A percentile compares a stretch with the other conserved stretches of the same genome.
These are phyloP conservation scores for Scaptomyza flava DNA, from an alignment of 2,888 invertebrate species.

Conservation along the genomic window DNA sequence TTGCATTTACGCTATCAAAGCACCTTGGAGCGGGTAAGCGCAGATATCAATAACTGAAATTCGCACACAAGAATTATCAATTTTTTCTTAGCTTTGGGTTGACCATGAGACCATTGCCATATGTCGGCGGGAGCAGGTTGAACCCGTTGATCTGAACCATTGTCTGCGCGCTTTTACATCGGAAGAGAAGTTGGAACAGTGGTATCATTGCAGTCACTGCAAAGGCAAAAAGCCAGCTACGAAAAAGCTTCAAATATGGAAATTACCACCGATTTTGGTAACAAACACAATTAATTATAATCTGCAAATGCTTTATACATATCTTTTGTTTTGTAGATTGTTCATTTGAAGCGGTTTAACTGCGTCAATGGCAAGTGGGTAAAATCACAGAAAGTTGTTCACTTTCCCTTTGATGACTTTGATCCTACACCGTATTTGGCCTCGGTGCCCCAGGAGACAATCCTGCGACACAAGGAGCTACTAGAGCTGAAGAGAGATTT, in stretches of 20 bases:
- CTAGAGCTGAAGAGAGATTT: conserved; percentile 81
- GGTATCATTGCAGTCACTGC: conserved; percentile 94
- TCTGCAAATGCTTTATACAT: neutral
- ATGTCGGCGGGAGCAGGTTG: conserved; percentile 89
- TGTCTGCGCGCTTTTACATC: conserved; percentile 95
- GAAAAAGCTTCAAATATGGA: conserved; percentile 96
- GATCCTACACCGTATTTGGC: conserved; percentile 95
- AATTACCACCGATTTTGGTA: conserved; percentile 94
- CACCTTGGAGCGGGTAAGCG: conserved; percentile 88
- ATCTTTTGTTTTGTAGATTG: conserved; percentile 87
- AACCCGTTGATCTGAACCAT: conserved; percentile 93
- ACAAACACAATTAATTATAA: conserved; percentile 51
- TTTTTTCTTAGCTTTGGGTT: conserved; percentile 86
- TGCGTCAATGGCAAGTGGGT: conserved; percentile 96
- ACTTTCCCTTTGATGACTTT: conserved; percentile 94
- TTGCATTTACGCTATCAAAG: conserved; percentile 94
- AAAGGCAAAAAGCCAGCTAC: conserved; percentile 93
- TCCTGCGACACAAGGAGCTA: conserved; percentile 88
- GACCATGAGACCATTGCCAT: conserved; percentile 91
- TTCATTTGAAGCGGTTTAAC: conserved; percentile 96
- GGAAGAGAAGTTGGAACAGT: conserved; percentile 93
- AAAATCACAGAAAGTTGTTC: conserved; percentile 96
- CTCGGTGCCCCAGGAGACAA: conserved; percentile 91
- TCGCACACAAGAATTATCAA: neutral
- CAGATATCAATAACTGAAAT: neutral